Percentiles rank a stretch among this genome's conserved stretches.
These are phyloP conservation scores for Caerostris extrusa DNA, from an alignment of 1,140 invertebrate genomes.

Conservation along the genomic window DNA sequence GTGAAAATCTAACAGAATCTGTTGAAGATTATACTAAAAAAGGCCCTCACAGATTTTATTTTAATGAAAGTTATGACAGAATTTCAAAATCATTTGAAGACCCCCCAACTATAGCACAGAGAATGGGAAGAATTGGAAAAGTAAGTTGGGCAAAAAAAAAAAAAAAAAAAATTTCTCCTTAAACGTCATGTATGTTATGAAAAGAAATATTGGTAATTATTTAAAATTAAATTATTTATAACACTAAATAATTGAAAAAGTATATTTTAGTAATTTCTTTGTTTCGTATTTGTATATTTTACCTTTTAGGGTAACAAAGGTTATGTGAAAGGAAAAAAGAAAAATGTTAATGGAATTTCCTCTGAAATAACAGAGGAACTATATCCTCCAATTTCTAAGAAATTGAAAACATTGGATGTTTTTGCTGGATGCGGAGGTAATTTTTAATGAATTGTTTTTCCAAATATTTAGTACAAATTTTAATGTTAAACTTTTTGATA, in stretches of 20 bases:
- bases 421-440: constrained; percentile 93
- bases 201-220: no score
- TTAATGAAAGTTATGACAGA: constrained; percentile 82
- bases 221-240: no score
- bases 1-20: constrained; percentile 83
- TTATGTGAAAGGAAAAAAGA: constrained; percentile 88
- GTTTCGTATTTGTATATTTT: constrained; percentile 32
- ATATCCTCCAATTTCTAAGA: constrained; percentile 81
- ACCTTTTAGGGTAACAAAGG: constrained; percentile 83
- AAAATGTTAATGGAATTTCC: constrained; percentile 79
- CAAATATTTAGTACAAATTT: no score
- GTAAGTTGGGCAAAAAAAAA: constrained; percentile 80
- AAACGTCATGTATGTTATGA: no score
- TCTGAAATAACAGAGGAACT: constrained; percentile 78
- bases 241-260: no score
- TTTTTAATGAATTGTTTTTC: background rate
- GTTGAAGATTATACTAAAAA: constrained; percentile 85
- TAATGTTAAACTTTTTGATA: no score
- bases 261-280: no score
- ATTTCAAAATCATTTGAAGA: constrained; percentile 84
- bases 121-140: constrained; percentile 85
- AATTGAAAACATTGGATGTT: constrained; percentile 89
- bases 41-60: constrained; percentile 89
- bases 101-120: constrained; percentile 84
- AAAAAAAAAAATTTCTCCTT: background rate